Percentiles rank a stretch among this genome's conserved stretches.
Conservation (phyloP, 2,113 vertebrate genomes). For the Leucoraja erinaceus region DNA sequence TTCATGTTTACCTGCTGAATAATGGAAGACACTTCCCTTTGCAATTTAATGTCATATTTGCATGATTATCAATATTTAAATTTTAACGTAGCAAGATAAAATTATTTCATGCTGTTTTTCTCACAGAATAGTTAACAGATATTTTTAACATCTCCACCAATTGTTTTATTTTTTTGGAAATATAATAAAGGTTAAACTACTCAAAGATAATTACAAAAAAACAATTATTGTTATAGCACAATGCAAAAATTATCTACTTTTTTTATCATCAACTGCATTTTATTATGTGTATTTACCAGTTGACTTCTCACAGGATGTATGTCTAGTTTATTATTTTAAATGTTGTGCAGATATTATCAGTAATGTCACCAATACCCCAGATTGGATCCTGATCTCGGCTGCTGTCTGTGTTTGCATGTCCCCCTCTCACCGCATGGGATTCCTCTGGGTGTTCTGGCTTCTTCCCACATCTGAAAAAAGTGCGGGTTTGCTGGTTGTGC, state of each 20-base stretch:
- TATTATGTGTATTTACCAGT: not conserved
- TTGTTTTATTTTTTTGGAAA: not conserved
- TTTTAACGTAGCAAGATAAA: not conserved
- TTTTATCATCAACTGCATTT: not conserved
- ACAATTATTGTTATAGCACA: not conserved
- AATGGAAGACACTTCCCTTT: not conserved
- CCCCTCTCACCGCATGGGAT: no score
- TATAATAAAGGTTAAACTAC: not conserved
- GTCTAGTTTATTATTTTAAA: not conserved
- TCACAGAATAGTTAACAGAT: not conserved
- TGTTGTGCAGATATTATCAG: not conserved
- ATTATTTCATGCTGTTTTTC: not conserved
- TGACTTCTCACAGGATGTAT: not conserved
- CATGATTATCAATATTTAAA: conserved; percentile 31
- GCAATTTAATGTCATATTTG: not conserved
- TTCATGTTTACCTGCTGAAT: not conserved
- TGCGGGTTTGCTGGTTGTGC: no score
- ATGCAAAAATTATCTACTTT: not conserved
- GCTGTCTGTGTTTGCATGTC: no score
- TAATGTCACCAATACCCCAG: no score
- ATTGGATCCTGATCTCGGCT: no score
- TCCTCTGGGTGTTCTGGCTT: no score
- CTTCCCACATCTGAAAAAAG: no score
- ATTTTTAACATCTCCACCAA: not conserved
- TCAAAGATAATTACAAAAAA: not conserved